Evolutionary conservation across 1,140 invertebrate genomes (phyloP).

Genomic region (Diachasmimorpha longicaudata): DNA sequence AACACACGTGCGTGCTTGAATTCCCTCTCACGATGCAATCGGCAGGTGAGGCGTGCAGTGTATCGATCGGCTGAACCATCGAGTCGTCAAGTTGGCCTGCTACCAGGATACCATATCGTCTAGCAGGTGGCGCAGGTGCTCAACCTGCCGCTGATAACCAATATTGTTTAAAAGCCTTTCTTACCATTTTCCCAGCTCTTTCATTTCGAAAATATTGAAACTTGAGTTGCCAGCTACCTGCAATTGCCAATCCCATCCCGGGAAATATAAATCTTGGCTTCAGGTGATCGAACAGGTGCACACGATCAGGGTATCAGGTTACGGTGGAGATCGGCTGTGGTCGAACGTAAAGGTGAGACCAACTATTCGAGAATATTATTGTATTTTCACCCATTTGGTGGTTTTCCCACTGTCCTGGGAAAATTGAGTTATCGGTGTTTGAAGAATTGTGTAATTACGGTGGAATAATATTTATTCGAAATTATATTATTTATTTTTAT

Average conservation of each 20-base stretch:
- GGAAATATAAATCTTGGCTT: conserved; percentile 41
- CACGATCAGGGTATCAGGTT: conserved; percentile 48
- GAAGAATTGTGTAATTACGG: too few relatives aligned
- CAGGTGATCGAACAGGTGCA: conserved; percentile 54
- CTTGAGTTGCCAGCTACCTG: background rate
- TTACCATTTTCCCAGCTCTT: background rate
- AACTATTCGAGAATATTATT: too few relatives aligned
- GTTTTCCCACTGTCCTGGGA: too few relatives aligned
- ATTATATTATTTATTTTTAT: too few relatives aligned
- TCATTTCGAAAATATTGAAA: background rate
- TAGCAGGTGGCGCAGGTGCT: conserved; percentile 22
- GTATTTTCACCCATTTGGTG: too few relatives aligned
- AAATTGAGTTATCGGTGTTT: too few relatives aligned
- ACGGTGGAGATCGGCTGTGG: conserved; percentile 28
- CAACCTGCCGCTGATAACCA: background rate
- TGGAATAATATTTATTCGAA: too few relatives aligned
- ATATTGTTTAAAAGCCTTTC: background rate
- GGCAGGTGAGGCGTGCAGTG: background rate
- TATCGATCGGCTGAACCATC: conserved; percentile 5
- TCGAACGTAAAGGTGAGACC: too few relatives aligned
- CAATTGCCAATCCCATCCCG: conserved; percentile 13
- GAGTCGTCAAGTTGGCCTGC: background rate
- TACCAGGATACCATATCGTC: conserved; percentile 29
- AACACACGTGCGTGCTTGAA: too few relatives aligned
- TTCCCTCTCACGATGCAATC: background rate